These are phyloP conservation scores for Microplitis demolitor DNA, from an alignment of 1,140 invertebrate species.

Conservation along the genomic window DNA sequence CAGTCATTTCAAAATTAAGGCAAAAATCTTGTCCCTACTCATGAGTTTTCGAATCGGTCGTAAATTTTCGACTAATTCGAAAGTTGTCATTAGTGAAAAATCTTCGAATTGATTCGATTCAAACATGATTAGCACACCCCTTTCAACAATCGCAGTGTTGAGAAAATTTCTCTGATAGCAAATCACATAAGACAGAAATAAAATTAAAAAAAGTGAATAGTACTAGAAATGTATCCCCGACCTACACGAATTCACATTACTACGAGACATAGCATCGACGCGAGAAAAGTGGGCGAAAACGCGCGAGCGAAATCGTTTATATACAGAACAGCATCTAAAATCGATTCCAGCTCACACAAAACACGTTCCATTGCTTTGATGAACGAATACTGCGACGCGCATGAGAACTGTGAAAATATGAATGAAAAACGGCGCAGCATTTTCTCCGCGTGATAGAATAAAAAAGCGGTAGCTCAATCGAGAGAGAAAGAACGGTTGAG, in stretches of 20 bases:
- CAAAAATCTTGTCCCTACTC: too few relatives aligned
- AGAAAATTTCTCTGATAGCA: too few relatives aligned
- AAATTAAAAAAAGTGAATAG: not conserved
- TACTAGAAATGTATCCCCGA: not conserved
- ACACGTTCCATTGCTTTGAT: constrained; percentile 45
- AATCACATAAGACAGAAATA: too few relatives aligned
- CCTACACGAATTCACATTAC: not conserved
- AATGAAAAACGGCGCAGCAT: constrained; percentile 60
- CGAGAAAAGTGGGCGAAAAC: constrained; percentile 27
- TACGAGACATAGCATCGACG: constrained; percentile 10
- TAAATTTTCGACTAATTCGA: too few relatives aligned
- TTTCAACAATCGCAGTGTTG: too few relatives aligned
- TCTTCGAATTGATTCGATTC: too few relatives aligned
- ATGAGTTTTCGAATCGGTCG: too few relatives aligned
- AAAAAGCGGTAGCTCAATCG: constrained; percentile 21
- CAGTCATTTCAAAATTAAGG: too few relatives aligned
- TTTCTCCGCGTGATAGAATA: constrained; percentile 43
- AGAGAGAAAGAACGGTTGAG: constrained; percentile 25
- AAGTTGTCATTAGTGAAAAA: too few relatives aligned
- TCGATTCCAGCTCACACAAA: constrained; percentile 55
- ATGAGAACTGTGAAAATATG: constrained; percentile 57
- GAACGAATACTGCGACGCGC: constrained; percentile 43
- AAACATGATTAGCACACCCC: too few relatives aligned
- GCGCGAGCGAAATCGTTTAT: not conserved
- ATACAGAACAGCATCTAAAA: constrained; percentile 55